Percentiles rank a stretch among this genome's conserved stretches.
These are phyloP conservation scores for Drosophila fuyamai DNA, from an alignment of 1,140 invertebrate species.

Conservation along the genomic window DNA sequence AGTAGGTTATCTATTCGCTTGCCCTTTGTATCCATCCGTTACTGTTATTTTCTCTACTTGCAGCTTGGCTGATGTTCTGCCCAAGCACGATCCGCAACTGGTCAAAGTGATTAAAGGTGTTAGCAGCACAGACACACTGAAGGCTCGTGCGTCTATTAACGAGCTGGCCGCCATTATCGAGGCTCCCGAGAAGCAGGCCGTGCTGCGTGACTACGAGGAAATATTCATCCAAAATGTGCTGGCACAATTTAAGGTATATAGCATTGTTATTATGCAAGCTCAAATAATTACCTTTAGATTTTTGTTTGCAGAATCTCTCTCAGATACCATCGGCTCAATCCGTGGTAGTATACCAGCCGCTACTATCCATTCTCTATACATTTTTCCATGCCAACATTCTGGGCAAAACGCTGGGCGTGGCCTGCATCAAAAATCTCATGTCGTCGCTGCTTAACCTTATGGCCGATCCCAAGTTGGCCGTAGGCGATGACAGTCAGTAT, in stretches of 20 bases:
- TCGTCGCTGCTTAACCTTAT: conserved; percentile 76
- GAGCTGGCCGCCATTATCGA: conserved; percentile 80
- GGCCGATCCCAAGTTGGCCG: conserved; percentile 80
- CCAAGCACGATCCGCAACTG: conserved; percentile 81
- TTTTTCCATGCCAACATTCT: conserved; percentile 94
- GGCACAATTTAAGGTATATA: conserved; percentile 75
- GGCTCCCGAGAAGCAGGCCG: conserved; percentile 82
- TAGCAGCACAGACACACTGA: conserved; percentile 73
- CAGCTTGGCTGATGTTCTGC: conserved; percentile 77
- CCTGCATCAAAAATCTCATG: conserved; percentile 83
- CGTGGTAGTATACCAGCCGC: conserved; percentile 94
- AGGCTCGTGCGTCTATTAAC: conserved; percentile 78
- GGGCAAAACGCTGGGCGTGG: conserved; percentile 78
- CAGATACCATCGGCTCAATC: conserved; percentile 92
- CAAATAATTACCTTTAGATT: background rate
- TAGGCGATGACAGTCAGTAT: conserved; percentile 79
- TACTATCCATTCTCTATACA: conserved; percentile 93
- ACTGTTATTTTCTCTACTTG: background rate
- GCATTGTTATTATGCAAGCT: background rate
- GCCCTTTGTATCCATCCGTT: background rate
- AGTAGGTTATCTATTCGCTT: conserved; percentile 31
- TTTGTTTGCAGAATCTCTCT: conserved; percentile 85
- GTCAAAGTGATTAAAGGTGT: conserved; percentile 77
- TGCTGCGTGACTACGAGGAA: conserved; percentile 83
- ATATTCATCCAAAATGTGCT: conserved; percentile 84